Evolutionary conservation across 2,888 invertebrate genomes (phyloP).

Genomic region (Heliothis peltigera): DNA sequence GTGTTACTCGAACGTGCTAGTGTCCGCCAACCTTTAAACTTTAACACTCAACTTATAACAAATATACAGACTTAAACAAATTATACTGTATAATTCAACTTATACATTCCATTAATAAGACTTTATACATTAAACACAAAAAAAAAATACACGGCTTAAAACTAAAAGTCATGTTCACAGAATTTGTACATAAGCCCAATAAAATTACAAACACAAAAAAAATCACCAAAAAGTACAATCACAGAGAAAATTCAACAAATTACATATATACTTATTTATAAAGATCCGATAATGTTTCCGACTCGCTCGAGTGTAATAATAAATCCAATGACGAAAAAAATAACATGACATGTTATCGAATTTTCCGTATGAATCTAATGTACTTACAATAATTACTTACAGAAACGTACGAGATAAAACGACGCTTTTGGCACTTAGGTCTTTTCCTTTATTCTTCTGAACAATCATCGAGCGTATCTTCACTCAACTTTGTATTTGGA

Average conservation of each 20-base stretch:
- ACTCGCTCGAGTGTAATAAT: slow-evolving; percentile 37
- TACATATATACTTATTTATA: neutral
- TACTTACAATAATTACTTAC: slow-evolving; percentile 63
- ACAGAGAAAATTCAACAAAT: neutral
- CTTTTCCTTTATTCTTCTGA: slow-evolving; percentile 62
- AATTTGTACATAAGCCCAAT: slow-evolving; percentile 24
- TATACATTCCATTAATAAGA: slow-evolving; percentile 30
- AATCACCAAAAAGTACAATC: slow-evolving; percentile 16
- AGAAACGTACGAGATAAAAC: slow-evolving; percentile 66
- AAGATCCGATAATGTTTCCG: slow-evolving; percentile 2
- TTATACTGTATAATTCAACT: slow-evolving; percentile 20
- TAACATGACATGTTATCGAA: slow-evolving; percentile 31
- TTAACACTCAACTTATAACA: slow-evolving; percentile 22
- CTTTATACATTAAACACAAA: neutral
- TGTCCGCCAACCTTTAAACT: slow-evolving; percentile 51
- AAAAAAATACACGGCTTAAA: neutral
- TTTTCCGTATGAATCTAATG: slow-evolving; percentile 58
- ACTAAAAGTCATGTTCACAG: slow-evolving; percentile 13
- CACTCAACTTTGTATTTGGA: slow-evolving; percentile 46
- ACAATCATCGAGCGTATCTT: slow-evolving; percentile 55
- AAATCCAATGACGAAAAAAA: slow-evolving; percentile 30
- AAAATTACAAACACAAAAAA: slow-evolving; percentile 7
- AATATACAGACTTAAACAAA: slow-evolving; percentile 36
- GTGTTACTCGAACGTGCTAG: slow-evolving; percentile 60
- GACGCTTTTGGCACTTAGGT: slow-evolving; percentile 86